Conservation (phyloP, 2,797 vertebrate species). For the Florisuga fusca region DNA sequence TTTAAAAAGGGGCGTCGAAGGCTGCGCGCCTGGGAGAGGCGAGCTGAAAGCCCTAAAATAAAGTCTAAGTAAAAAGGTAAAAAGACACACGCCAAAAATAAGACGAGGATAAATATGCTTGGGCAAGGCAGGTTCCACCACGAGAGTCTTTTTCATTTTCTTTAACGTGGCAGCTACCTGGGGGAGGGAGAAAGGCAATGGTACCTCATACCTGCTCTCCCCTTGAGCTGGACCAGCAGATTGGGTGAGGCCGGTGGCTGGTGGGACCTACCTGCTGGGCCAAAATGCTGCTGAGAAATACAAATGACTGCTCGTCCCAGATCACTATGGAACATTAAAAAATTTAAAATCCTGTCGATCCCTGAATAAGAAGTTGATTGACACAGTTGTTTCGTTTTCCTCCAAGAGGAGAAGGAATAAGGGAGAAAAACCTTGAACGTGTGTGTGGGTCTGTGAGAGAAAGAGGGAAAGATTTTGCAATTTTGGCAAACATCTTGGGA, state of each 20-base stretch:
- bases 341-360: conserved; percentile 83
- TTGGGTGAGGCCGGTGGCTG: conserved; percentile 33
- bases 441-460: neutral
- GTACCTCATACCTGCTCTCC: conserved; percentile 41
- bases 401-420: conserved; percentile 62
- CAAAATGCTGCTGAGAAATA: conserved; percentile 48
- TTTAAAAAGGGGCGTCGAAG: neutral
- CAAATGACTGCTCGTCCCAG: conserved; percentile 64
- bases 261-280: conserved; percentile 50
- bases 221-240: neutral
- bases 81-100: conserved; percentile 62
- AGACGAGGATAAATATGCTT: conserved; percentile 41
- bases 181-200: conserved; percentile 10
- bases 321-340: conserved; percentile 73
- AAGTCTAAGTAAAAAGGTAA: conserved; percentile 26
- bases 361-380: conserved; percentile 83
- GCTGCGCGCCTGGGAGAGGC: neutral
- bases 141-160: conserved; percentile 33
- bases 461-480: conserved; percentile 48
- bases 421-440: conserved; percentile 63
- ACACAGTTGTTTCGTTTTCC: conserved; percentile 75
- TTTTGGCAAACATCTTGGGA: conserved; percentile 81
- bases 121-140: conserved; percentile 57
- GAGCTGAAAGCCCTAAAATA: conserved; percentile 64
- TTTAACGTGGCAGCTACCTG: conserved; percentile 44